Conservation (phyloP, 2,113 vertebrate species). For the Theristicus caerulescens region DNA sequence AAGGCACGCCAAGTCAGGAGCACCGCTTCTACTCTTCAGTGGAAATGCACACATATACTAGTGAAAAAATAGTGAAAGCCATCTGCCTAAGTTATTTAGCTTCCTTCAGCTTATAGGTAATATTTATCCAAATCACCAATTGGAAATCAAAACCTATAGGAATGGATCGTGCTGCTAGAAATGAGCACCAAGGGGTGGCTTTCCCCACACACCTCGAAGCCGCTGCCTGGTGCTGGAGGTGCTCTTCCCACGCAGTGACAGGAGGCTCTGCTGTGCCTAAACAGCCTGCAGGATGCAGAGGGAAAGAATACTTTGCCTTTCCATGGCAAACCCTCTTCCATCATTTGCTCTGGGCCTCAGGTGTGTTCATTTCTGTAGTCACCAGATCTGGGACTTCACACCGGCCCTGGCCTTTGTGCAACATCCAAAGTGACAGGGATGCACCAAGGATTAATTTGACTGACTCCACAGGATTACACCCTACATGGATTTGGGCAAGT, state of each 20-base stretch:
- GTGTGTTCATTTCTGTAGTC: accelerated
- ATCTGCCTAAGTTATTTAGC: neutral
- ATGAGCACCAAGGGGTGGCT: neutral
- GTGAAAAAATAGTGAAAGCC: neutral
- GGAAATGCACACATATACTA: neutral
- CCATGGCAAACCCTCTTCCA: neutral
- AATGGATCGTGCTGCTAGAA: neutral
- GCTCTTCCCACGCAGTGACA: accelerated
- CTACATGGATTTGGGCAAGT: neutral
- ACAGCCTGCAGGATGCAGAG: neutral
- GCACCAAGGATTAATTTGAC: neutral
- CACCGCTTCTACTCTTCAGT: neutral
- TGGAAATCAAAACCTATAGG: neutral
- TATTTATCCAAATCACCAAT: accelerated
- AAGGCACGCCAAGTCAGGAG: neutral
- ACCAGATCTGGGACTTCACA: neutral
- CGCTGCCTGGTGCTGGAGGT: neutral
- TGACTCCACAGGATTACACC: neutral
- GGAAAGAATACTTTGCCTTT: neutral
- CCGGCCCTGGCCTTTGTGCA: accelerated
- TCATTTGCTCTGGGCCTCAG: neutral
- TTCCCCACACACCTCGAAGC: accelerated
- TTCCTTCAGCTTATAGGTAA: neutral
- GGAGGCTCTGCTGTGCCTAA: accelerated
- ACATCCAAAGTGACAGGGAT: neutral